A percentile compares a stretch with the other conserved stretches of the same genome.
phyloP scores from a whole-genome alignment of 1,140 invertebrate genomes.

The Cydia strobilella region DNA sequence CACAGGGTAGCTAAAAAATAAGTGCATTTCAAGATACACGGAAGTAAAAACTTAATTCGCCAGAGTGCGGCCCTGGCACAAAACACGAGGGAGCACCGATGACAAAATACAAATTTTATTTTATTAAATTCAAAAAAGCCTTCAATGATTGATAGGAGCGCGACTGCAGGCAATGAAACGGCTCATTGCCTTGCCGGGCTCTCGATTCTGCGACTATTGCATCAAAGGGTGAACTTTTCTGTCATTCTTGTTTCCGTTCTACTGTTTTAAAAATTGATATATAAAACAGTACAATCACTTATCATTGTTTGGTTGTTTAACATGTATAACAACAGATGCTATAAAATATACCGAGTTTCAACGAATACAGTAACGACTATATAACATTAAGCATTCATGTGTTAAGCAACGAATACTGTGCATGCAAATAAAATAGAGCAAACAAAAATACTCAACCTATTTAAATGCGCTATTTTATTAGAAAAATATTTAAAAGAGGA shows the following conservation, averaged over 20 bases:
- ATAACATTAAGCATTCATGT: too few species aligned
- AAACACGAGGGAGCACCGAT: constrained; percentile 72
- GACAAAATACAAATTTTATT: constrained; percentile 82
- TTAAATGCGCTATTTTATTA: too few species aligned
- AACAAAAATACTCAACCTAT: too few species aligned
- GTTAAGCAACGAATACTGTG: too few species aligned
- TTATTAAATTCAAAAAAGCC: constrained; percentile 82
- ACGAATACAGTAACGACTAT: too few species aligned
- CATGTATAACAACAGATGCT: too few species aligned
- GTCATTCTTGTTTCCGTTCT: not conserved
- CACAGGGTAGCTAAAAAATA: too few species aligned
- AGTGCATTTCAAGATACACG: too few species aligned
- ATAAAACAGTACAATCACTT: not conserved
- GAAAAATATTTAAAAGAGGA: too few species aligned
- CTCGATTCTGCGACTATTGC: constrained; percentile 33
- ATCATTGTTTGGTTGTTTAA: too few species aligned
- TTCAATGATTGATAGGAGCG: constrained; percentile 80
- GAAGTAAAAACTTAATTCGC: not conserved
- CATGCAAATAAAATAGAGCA: too few species aligned
- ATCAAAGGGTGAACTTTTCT: constrained; percentile 5
- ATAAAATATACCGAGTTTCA: too few species aligned
- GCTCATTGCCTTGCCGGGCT: constrained; percentile 58
- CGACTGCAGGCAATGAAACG: constrained; percentile 73
- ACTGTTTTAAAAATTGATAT: not conserved
- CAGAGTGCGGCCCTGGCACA: constrained; percentile 53